Conservation (phyloP, 2,113 vertebrate species). For the Lutjanus erythropterus region DNA sequence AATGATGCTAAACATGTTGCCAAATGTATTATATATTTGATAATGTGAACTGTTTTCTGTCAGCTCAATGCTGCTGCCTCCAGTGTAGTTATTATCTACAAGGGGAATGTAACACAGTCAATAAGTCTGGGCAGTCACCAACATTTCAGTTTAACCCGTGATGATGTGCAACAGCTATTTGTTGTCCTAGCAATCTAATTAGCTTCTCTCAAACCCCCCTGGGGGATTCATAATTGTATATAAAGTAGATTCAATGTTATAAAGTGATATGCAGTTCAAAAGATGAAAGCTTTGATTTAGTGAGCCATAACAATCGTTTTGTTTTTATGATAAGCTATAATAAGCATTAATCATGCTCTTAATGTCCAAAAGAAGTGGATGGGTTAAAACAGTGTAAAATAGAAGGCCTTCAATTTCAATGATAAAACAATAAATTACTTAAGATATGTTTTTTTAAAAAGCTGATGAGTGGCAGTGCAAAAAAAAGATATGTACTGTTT, state of each 20-base stretch:
- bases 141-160: background rate
- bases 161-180: constrained; percentile 18
- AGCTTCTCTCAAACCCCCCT: background rate
- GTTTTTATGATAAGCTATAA: constrained; percentile 3
- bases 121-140: constrained; percentile 14
- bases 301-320: background rate
- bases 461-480: constrained; percentile 73
- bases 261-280: constrained; percentile 33
- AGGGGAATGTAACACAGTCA: constrained; percentile 55
- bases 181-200: too few species aligned
- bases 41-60: background rate
- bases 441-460: constrained; percentile 57
- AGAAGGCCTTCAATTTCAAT: constrained; percentile 49
- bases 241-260: constrained; percentile 21
- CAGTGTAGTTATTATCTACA: constrained; percentile 43
- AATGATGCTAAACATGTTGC: constrained; percentile 42
- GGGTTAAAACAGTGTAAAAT: constrained; percentile 39
- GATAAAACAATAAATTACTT: constrained; percentile 75
- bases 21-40: constrained; percentile 28
- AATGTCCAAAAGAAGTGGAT: background rate
- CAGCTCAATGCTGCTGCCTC: constrained; percentile 27
- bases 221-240: background rate
- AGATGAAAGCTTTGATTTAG: constrained; percentile 1
- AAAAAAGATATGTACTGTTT: constrained; percentile 59
- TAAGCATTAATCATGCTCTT: constrained; percentile 7